Evolutionary conservation across 2,113 vertebrate species (phyloP), one percentile per base, ranked within the genome.

Genomic region (Acinonyx jubatus): DNA sequence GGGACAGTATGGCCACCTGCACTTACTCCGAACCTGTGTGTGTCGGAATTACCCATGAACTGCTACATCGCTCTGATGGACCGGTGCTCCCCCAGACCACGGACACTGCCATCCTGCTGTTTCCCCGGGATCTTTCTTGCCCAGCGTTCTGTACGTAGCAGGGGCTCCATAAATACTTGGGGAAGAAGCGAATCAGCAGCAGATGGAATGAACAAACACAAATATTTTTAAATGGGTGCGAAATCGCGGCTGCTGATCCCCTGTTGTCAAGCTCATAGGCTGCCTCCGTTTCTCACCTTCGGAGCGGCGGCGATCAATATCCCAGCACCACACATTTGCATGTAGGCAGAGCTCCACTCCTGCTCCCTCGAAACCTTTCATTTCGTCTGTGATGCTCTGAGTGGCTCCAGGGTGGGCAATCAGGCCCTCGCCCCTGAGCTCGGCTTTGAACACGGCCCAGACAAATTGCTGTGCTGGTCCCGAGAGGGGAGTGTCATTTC

Each of bases 391-490:
- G 84, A 25, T 9, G 38, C 74, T 80, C 91, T 81, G 76, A 94
- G 91, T 95, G 89, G 84, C 33, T 10, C 55, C 84, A 61, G 94
- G 89, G 69, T 63, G 97, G 94, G 90, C 66, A 82, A 50, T 31
- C 50, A 9, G 48, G 65, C 63, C 52, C 82, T 92, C 31, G 4
- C 38, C 83, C 15, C 92, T 1, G 50, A 91, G 78, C 87, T 4
- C 38, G 79, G 87, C 98, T 94, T 52, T 92, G 96, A 94, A 57
- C 0, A 10, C 63, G 14, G 96, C 96, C 96, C 55, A 94, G 87
- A 76, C 84, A 92, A 94, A 96, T 78, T 7, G 68, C 86, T 6
- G 61, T 0, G 0, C 38, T 2, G 36, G 79, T 61, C 95, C 93
- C 97, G 19, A 66, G 89, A 55, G 91, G 29, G 80, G 66, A 31